Percentiles rank a stretch among this genome's conserved stretches.
Conservation (phyloP, 2,797 vertebrate genomes). For the Coccyzus lansbergi region DNA sequence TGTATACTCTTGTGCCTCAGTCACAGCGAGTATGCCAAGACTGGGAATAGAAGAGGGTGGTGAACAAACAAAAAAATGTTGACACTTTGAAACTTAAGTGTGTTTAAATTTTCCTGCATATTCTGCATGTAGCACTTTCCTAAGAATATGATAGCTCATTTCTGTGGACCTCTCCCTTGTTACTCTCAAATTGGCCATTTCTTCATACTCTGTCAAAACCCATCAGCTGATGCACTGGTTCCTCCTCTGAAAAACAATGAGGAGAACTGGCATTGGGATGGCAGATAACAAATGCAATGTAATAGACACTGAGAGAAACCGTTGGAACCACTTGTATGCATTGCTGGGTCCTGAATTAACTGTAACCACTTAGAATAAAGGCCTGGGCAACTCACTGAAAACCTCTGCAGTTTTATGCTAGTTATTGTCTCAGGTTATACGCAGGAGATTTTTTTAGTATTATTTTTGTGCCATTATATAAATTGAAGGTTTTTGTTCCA, state of each 20-base stretch:
- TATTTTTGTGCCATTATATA: conserved; percentile 3
- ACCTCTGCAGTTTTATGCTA: background rate
- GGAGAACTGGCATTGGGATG: background rate
- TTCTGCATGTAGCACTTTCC: background rate
- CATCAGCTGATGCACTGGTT: background rate
- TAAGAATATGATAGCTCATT: background rate
- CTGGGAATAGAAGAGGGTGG: background rate
- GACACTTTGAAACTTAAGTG: background rate
- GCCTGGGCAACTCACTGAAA: background rate
- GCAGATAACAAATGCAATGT: background rate
- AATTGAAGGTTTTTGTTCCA: conserved; percentile 16
- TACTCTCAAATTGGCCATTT: background rate
- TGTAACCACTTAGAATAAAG: background rate
- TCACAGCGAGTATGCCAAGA: background rate
- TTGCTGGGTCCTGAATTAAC: background rate
- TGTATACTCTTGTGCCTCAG: background rate
- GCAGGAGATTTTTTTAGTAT: background rate
- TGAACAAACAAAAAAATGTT: background rate
- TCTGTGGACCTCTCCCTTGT: background rate
- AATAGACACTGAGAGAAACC: background rate
- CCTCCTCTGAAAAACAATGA: background rate
- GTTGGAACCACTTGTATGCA: background rate
- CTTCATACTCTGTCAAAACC: background rate
- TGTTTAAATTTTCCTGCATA: background rate
- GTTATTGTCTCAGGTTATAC: background rate